A percentile compares a stretch with the other conserved stretches of the same genome.
Evolutionary conservation across 2,888 invertebrate species (phyloP).

Genomic region (Drosophila gaucha): DNA sequence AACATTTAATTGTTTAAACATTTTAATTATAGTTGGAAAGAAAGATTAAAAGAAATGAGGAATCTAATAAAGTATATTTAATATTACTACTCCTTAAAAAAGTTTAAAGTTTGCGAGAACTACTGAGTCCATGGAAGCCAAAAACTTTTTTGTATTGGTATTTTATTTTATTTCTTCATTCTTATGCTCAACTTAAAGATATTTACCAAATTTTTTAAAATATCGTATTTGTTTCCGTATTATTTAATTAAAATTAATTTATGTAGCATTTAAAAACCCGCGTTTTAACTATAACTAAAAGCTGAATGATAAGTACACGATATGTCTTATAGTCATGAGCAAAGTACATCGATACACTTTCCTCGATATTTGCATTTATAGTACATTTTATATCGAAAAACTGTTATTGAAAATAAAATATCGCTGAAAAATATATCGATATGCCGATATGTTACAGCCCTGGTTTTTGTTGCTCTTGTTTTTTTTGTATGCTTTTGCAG

Average conservation of each 20-base stretch:
- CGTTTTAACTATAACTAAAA: neutral
- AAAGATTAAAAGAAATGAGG: no score
- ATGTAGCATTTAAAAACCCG: neutral
- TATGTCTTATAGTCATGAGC: neutral
- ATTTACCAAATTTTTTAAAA: no score
- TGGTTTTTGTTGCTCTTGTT: slow-evolving; percentile 15
- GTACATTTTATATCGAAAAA: neutral
- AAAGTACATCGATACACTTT: neutral
- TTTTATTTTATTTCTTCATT: no score
- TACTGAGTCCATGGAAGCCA: no score
- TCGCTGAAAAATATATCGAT: slow-evolving; percentile 13
- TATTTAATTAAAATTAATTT: neutral
- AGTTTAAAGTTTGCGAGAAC: no score
- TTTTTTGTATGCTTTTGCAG: slow-evolving; percentile 8
- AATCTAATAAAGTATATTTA: no score
- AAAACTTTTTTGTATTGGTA: no score
- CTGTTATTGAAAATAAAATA: neutral
- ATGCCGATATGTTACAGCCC: slow-evolving; percentile 10
- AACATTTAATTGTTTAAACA: no score
- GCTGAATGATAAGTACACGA: neutral
- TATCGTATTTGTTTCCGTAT: no score
- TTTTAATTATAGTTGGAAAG: no score
- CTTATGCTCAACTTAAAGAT: no score
- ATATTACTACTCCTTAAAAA: no score
- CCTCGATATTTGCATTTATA: neutral